Evolutionary conservation across 1,140 invertebrate species (phyloP).

Genomic region (Drosophila micromelanica): DNA sequence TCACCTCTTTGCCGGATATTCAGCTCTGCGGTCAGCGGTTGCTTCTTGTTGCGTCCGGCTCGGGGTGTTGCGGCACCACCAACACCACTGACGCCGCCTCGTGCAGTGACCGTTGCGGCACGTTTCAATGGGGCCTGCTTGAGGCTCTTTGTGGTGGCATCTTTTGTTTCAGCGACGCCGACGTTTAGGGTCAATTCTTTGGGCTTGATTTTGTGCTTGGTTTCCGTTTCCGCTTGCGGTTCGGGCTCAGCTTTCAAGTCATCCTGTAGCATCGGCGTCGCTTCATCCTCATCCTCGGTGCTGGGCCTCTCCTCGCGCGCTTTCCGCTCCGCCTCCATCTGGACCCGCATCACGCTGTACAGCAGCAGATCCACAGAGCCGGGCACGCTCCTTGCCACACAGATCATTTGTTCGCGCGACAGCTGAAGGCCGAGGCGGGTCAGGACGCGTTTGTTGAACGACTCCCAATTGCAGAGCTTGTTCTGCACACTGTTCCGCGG

Average conservation of each 20-base stretch:
- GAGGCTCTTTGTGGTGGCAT: too few relatives aligned
- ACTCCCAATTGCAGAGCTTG: conserved; percentile 90
- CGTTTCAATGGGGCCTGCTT: too few relatives aligned
- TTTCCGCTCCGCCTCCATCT: conserved; percentile 20
- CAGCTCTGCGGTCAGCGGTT: too few relatives aligned
- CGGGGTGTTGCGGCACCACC: too few relatives aligned
- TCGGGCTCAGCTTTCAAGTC: neutral
- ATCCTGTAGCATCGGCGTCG: conserved; percentile 1
- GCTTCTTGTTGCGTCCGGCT: conserved; percentile 12
- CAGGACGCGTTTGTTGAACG: conserved; percentile 88
- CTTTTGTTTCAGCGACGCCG: too few relatives aligned
- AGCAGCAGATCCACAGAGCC: conserved; percentile 88
- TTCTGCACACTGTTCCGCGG: conserved; percentile 87
- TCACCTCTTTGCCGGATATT: conserved; percentile 45
- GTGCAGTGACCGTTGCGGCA: too few relatives aligned
- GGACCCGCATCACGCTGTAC: conserved; percentile 73
- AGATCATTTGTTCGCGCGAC: conserved; percentile 86
- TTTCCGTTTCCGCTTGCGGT: conserved; percentile 23
- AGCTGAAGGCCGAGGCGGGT: conserved; percentile 87
- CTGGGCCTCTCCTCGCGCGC: conserved; percentile 1
- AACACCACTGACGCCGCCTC: too few relatives aligned
- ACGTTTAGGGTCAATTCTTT: too few relatives aligned
- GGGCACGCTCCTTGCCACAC: conserved; percentile 86
- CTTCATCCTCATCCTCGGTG: neutral
- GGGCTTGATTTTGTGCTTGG: too few relatives aligned